Conservation (phyloP, 2,113 vertebrate species). For the Lycaon pictus region DNA sequence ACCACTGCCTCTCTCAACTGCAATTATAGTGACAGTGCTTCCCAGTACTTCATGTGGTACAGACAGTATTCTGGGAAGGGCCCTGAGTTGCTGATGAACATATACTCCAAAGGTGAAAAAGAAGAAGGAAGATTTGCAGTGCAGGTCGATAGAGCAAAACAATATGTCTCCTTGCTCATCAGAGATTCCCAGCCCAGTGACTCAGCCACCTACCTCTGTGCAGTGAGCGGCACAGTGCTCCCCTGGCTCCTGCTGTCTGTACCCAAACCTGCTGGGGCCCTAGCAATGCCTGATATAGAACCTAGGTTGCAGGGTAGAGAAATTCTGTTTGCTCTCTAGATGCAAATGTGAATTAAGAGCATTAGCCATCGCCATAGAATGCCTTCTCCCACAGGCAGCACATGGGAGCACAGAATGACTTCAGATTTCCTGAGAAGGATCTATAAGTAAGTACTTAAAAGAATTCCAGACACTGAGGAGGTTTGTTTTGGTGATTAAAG, state of each 20-base stretch:
- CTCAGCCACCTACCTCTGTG: slow-evolving; percentile 72
- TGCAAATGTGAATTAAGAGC: not conserved
- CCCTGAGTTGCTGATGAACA: not conserved
- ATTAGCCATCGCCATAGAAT: too few species aligned
- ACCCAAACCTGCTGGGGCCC: not conserved
- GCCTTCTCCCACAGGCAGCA: not conserved
- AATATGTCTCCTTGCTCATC: not conserved
- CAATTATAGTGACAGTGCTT: not conserved
- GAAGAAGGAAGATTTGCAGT: not conserved
- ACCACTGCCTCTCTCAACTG: not conserved
- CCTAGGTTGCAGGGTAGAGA: not conserved
- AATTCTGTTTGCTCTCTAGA: not conserved
- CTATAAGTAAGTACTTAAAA: not conserved
- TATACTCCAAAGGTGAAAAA: not conserved
- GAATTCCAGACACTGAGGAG: not conserved
- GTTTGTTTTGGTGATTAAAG: not conserved
- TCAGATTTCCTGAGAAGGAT: not conserved
- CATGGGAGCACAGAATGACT: too few species aligned
- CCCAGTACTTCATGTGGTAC: slow-evolving; percentile 49
- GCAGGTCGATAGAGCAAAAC: not conserved
- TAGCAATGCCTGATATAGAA: not conserved
- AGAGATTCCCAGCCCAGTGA: not conserved
- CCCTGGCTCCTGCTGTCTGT: not conserved
- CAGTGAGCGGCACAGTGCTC: slow-evolving; percentile 41
- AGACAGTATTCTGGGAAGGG: slow-evolving; percentile 44